Evolutionary conservation across 1,140 invertebrate species (phyloP), one percentile per base, ranked within the genome.

Genomic region (Polypedilum vanderplanki): DNA sequence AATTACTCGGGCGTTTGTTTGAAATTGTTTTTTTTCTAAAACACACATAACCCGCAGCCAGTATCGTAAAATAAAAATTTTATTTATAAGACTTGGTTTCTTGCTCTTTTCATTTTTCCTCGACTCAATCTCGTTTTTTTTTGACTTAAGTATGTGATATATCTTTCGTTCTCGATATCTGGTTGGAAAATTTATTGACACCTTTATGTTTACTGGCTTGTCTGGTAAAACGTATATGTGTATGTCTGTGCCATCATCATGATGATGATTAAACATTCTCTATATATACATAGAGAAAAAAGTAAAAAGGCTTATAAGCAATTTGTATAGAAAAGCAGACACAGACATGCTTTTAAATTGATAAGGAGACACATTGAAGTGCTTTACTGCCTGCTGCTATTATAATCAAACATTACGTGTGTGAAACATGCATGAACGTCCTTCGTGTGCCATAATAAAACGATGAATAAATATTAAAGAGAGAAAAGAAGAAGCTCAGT

Each of bases 121-220:
- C 24, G 24, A 33, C 24, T 33, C 24, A 33, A 33, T 33, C 24
- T 33, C 24, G 5, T 33, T 33, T 33, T 5, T 33, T 33, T 33
- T 57, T 57, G 46, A 57, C 12, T 12, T n/a, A 57, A 57, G n/a
- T 12, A 57, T 57, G 46, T 57, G 46, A 57, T 57, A 15, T 57
- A n/a, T 57, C 46, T 57, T 57, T 57, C 46, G 15, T 57, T n/a
- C n/a, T 57, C 46, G n/a, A 15, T 57, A 15, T 57, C n/a, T 57
- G 46, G 46, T 57, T 73, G 74, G 74, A 74, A 41, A 75, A 57
- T 57, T 33, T 57, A 57, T 57, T 57, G 46, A 57, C 46, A 57
- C 46, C 46, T 57, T 57, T 57, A n/a, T 57, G 46, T 57, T 57
- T 57, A 57, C 46, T 57, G 46, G 46, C 46, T 15, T 57, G 12